Percentiles rank a stretch among this genome's conserved stretches.
Evolutionary conservation across 1,140 invertebrate genomes (phyloP).

Genomic region (Sarcophaga peregrina): DNA sequence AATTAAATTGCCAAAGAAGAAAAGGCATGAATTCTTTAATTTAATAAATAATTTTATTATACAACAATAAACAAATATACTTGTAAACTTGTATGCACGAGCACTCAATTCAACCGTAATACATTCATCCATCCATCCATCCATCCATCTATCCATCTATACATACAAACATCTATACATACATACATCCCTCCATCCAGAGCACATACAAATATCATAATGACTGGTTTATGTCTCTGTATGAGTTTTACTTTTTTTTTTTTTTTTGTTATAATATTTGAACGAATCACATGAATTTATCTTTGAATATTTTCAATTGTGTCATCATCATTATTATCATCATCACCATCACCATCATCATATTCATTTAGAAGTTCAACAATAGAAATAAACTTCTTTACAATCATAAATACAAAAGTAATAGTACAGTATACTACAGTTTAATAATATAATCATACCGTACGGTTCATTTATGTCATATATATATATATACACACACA

Average conservation of each 20-base stretch:
- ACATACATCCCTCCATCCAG: no score
- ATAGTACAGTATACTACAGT: neutral
- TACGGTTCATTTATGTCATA: neutral
- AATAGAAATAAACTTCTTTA: slow-evolving; percentile 21
- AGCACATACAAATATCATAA: neutral
- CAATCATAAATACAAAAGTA: neutral
- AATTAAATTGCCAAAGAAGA: neutral
- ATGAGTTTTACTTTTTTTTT: neutral
- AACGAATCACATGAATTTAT: neutral
- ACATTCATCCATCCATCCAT: no score
- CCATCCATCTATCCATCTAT: no score
- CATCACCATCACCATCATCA: neutral
- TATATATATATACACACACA: neutral
- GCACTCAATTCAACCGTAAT: neutral
- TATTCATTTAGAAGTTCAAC: slow-evolving; percentile 32
- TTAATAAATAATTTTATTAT: slow-evolving; percentile 17
- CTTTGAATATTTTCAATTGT: slow-evolving; percentile 31
- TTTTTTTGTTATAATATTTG: no score
- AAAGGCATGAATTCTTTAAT: slow-evolving; percentile 6
- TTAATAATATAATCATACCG: no score
- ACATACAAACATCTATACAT: no score
- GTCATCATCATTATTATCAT: neutral
- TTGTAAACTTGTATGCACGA: neutral
- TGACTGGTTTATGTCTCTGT: neutral
- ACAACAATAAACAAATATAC: neutral